Evolutionary conservation across 2,888 invertebrate species (phyloP).

Genomic region (Lymantria dispar): DNA sequence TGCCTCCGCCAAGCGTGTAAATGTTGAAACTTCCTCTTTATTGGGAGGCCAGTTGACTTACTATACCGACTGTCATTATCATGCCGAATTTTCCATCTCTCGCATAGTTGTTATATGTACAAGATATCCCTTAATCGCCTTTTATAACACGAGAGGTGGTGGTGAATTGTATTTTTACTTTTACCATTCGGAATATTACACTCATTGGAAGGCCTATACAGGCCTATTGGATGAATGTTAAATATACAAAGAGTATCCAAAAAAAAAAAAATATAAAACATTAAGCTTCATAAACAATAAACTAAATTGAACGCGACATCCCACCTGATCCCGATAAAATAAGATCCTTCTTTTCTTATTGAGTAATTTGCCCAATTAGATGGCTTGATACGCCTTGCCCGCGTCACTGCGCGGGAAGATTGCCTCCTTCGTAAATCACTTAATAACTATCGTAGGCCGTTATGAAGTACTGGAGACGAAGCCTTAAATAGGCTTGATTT

Average conservation of each 20-base stretch:
- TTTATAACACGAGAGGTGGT: no score
- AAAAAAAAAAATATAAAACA: background rate
- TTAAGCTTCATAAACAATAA: constrained; percentile 3
- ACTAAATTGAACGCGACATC: constrained; percentile 8
- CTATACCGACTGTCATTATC: no score
- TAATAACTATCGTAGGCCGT: constrained; percentile 6
- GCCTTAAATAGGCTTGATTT: background rate
- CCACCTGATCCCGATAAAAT: constrained; percentile 21
- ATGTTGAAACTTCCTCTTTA: no score
- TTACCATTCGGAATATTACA: no score
- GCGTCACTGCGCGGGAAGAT: constrained; percentile 62
- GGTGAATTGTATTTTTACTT: no score
- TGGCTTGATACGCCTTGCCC: constrained; percentile 53
- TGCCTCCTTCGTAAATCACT: constrained; percentile 43
- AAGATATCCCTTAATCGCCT: no score
- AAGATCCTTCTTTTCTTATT: constrained; percentile 43
- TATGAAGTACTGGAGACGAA: constrained; percentile 2
- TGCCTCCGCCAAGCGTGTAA: no score
- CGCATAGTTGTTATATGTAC: no score
- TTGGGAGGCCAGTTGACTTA: no score
- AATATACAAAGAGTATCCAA: background rate
- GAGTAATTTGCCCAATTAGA: constrained; percentile 72
- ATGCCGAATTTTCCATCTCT: no score
- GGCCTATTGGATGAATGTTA: no score
- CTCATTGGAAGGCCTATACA: no score